Evolutionary conservation across 1,140 invertebrate genomes (phyloP), one percentile per base, ranked within the genome.

Genomic region (Saccostrea cuccullata): DNA sequence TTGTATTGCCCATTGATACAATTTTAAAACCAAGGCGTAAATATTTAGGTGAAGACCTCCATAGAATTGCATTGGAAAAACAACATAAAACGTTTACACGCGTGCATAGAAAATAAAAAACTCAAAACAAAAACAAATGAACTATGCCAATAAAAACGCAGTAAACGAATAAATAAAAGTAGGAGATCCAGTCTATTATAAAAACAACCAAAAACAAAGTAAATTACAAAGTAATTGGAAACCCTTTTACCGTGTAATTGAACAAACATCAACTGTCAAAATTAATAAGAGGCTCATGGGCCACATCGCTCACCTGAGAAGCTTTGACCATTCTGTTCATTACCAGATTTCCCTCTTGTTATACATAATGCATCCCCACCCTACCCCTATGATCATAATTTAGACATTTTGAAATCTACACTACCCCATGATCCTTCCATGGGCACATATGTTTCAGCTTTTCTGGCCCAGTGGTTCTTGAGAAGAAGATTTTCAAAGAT

Each of bases 181-280:
- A 23, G 87, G 87, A 13, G 64, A 90, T 47, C 73, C 85, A 26
- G 89, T 90, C 73, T 90, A 87, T 58, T 87, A 87, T 56, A 88
- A 87, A 82, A 86, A 86, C n/a, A 64, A 84, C 84, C 17, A n/a
- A 55, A 90, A 26, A 77, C 36, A 77, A 64, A 83, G 60, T 60
- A n/a, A n/a, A n/a, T n/a, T n/a, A n/a, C n/a, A n/a, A n/a, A n/a
- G n/a, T n/a, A n/a, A n/a, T n/a, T n/a, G 88, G 88, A 64, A 55
- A 84, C 73, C 86, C 0, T 86, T 70, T 36, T 90, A 60, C 55
- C 30, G 89, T 13, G 60, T 90, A 13, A 88, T 90, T n/a, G 77
- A 86, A 86, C 55, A 88, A 64, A 89, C 20, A 40, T 20, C 70
- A 0, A 85, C 85, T 30, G 70, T 89, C n/a, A n/a, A n/a, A n/a